Conservation (phyloP, 2,797 vertebrate species). For the Alfaro cultratus region DNA sequence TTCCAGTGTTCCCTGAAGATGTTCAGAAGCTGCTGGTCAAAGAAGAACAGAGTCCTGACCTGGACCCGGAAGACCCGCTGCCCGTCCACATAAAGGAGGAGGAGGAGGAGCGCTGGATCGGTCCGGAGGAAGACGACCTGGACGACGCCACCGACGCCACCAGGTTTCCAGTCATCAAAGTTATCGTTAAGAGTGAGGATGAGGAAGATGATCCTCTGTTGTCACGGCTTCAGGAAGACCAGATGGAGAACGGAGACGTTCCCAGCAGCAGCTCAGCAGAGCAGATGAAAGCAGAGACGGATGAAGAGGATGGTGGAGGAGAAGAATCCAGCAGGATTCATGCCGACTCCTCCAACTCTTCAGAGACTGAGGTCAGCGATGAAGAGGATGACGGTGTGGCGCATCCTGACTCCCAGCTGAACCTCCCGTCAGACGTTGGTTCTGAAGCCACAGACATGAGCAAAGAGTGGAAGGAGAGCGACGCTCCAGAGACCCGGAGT, state of each 20-base stretch:
- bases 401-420: neutral
- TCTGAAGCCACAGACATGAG: neutral
- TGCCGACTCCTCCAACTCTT: neutral
- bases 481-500: neutral
- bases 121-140: neutral
- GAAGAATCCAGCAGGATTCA: neutral
- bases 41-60: neutral
- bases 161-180: neutral
- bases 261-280: slow-evolving; percentile 4
- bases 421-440: neutral
- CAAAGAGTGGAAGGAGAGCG: neutral
- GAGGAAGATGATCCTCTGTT: neutral
- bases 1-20: slow-evolving; percentile 6
- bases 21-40: neutral
- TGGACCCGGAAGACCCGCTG: neutral
- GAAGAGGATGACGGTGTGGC: neutral
- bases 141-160: neutral
- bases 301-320: neutral
- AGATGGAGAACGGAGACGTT: neutral
- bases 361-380: slow-evolving; percentile 3
- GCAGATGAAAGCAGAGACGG: neutral
- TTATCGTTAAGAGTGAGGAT: neutral
- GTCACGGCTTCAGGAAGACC: neutral
- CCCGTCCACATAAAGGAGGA: neutral
- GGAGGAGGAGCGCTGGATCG: slow-evolving; percentile 1